phyloP scores from a whole-genome alignment of 2,113 vertebrate species.

The Xiphorhynchus elegans region DNA sequence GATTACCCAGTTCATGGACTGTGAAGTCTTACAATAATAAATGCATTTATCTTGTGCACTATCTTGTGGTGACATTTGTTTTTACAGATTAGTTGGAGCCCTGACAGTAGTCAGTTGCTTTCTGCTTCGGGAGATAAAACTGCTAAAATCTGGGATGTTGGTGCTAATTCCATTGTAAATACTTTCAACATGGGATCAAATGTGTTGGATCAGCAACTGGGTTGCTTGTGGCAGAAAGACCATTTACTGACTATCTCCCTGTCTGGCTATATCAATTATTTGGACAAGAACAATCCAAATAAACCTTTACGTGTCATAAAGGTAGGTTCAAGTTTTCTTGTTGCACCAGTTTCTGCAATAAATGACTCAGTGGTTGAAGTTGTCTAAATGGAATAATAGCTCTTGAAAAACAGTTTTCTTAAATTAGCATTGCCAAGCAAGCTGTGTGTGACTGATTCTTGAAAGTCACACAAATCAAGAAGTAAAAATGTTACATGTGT shows the following conservation, averaged over 20 bases:
- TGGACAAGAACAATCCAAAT: constrained; percentile 95
- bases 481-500: background rate
- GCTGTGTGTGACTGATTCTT: background rate
- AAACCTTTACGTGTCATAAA: constrained; percentile 88
- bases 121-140: constrained; percentile 97
- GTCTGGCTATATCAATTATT: constrained; percentile 96
- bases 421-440: background rate
- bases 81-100: constrained; percentile 87
- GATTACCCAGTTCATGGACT: background rate
- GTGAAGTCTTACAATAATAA: background rate
- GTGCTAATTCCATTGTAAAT: constrained; percentile 79
- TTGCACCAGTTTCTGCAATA: background rate
- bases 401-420: background rate
- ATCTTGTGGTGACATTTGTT: constrained; percentile 18
- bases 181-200: constrained; percentile 91
- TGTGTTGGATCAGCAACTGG: constrained; percentile 93
- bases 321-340: constrained; percentile 72
- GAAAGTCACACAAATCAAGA: background rate
- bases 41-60: background rate
- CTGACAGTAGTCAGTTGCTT: constrained; percentile 89
- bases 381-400: background rate
- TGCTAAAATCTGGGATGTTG: constrained; percentile 94
- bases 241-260: constrained; percentile 90
- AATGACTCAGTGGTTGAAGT: background rate
- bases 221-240: constrained; percentile 95